phyloP scores from a whole-genome alignment of 2,113 vertebrate genomes.

The Sceloporus tristichus region DNA sequence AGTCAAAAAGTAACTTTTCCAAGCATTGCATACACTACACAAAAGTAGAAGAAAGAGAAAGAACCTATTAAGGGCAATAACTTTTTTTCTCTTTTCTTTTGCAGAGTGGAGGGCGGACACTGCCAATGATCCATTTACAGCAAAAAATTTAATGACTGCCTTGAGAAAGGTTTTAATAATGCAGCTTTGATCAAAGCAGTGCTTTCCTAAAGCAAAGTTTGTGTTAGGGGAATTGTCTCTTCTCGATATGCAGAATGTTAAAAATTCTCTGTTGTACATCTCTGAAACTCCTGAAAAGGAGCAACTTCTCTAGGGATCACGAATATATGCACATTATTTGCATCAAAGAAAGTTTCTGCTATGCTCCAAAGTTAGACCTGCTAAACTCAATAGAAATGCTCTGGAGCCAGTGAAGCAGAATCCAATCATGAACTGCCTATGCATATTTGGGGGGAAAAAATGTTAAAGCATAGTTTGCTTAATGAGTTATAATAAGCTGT shows the following conservation, averaged over 20 bases:
- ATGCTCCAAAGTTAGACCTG: neutral
- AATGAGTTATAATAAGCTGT: conserved; percentile 25
- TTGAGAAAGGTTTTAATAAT: conserved; percentile 75
- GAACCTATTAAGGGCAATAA: neutral
- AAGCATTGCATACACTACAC: neutral
- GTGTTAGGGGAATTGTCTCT: conserved; percentile 52
- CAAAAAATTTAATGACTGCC: conserved; percentile 70
- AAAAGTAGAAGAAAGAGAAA: conserved; percentile 27
- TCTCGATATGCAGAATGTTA: conserved; percentile 54
- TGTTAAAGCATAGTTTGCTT: conserved; percentile 46
- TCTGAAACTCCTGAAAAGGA: conserved; percentile 42
- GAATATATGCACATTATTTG: conserved; percentile 19
- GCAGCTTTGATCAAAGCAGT: conserved; percentile 78
- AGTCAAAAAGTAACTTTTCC: neutral
- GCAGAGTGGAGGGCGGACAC: neutral
- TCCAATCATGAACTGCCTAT: neutral
- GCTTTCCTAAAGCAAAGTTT: conserved; percentile 55
- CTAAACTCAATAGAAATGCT: neutral
- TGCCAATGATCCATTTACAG: neutral
- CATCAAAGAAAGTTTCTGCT: neutral
- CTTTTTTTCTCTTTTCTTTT: neutral
- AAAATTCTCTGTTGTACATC: conserved; percentile 41
- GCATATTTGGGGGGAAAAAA: neutral
- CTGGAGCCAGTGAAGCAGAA: neutral
- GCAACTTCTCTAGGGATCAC: conserved; percentile 59